Evolutionary conservation across 2,113 vertebrate genomes (phyloP), one percentile per base, ranked within the genome.

Genomic region (Dasyprocta punctata): DNA sequence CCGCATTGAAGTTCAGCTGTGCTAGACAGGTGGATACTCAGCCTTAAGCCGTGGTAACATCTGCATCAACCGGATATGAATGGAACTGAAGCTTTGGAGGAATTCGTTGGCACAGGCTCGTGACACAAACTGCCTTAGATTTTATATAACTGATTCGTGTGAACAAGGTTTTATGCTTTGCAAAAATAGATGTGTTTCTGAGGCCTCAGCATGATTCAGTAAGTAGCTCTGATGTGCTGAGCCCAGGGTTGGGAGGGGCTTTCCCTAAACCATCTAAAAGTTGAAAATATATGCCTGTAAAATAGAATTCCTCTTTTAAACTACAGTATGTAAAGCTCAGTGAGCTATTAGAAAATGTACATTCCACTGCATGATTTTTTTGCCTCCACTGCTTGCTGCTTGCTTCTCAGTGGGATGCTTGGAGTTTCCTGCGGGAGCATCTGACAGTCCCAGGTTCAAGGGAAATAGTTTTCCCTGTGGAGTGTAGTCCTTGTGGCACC

Each of bases 401-500:
- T 77, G 81, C 16, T 16, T 67, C 38, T 20, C 65, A 16, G 5
- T 1, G 38, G 38, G 82, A 5, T 63, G 24, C 33, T 78, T 78
- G 83, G 54, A 36, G 63, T 2, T 4, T 13, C 85, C 33, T 26
- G 1, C 2, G 17, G 67, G 58, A n/a, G 22, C 38, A 60, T 28
- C 13, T 63, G 14, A 5, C 9, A 8, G 4, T 10, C 17, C 10
- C 44, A 41, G 38, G 5, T 54, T 85, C 67, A 5, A 6, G 26
- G 83, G 7, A 58, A 65, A 13, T 36, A 3, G 3, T 13, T 49
- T 65, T 33, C 1, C 4, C 30, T 8, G 1, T 1, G 3, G 8
- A 2, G 6, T 1, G 3, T 12, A 12, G 82, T 8, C 22, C 49
- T 7, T 2, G 30, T 0, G 5, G 63, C 0, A 4, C 7, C 7